Base-by-base conservation (phyloP, 2,113 vertebrate genomes). In the Sula dactylatra region DNA sequence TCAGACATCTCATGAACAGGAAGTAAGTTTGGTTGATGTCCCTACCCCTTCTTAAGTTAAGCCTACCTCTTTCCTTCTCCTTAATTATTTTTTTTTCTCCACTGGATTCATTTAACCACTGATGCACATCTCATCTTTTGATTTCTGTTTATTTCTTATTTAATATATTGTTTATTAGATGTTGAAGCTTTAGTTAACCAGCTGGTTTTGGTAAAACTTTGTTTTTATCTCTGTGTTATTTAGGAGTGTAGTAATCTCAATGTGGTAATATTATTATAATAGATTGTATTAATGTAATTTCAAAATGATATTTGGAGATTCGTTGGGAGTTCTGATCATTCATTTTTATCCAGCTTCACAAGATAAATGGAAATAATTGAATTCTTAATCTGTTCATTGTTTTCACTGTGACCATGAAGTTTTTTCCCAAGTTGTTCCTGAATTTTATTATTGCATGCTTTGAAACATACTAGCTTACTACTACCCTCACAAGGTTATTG, bases 1-100 rank as follows among this genome's bases (percentile, higher is more conserved):
- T 98, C 96, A 98, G 96, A 98, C 97, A 97, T 96, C 96, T 98
- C 95, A 97, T 96, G 96, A 97, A 94, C 96, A 98, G 97, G 97
- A 98, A 84, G 93, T 98, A 98, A 98, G 97, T 98, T 98, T 97
- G 97, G 93, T 97, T 98, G 80, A 91, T 97, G 95, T 72, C 91
- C 66, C 31, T 97, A 92, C 88, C 66, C 93, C 36, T 94, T 96
- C 89, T 94, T 97, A 98, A 96, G 88, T 96, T 97, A 94, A 96
- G 78, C 34, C 74, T 91, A 13, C 45, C 24, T 96, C 59, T 97
- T 86, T 91, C 16, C 45, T 78, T 56, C 80, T 92, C 76, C 31
- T 97, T 29, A 88, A 64, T 96, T 83, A 34, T 92, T 59, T 80
- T 96, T 88, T 90, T 66, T 58, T 16, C 21, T 17, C 6, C 49